These are phyloP conservation scores for Nymphalis urticae DNA, from an alignment of 2,888 invertebrate species.

Conservation along the genomic window DNA sequence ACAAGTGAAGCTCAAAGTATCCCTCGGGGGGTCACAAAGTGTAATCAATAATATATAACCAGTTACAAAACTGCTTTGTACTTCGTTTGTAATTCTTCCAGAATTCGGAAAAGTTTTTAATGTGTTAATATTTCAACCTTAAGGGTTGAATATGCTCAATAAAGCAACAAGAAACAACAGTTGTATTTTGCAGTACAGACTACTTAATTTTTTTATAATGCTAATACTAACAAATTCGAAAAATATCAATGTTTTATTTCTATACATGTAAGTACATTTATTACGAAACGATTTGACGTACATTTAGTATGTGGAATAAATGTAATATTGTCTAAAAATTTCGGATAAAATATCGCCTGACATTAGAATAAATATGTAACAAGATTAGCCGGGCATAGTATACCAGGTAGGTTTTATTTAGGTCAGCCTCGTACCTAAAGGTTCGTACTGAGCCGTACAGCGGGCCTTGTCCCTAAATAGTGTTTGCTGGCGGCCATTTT, in stretches of 20 bases:
- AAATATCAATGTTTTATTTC: not conserved
- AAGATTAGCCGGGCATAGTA: slow-evolving; percentile 9
- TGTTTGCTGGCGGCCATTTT: slow-evolving; percentile 22
- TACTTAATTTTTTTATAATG: too few relatives aligned
- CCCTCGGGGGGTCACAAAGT: slow-evolving; percentile 10
- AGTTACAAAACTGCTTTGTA: not conserved
- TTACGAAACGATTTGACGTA: too few relatives aligned
- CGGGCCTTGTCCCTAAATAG: slow-evolving; percentile 30
- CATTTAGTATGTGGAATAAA: slow-evolving; percentile 7
- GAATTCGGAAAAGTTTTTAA: not conserved
- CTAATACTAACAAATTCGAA: too few relatives aligned
- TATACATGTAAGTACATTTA: not conserved
- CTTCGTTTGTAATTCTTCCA: too few relatives aligned
- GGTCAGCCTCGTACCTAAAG: slow-evolving; percentile 23
- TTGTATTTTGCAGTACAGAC: too few relatives aligned
- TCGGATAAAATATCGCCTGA: slow-evolving; percentile 15
- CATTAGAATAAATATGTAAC: slow-evolving; percentile 19
- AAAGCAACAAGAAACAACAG: too few relatives aligned
- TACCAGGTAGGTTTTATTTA: slow-evolving; percentile 24
- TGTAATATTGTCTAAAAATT: not conserved
- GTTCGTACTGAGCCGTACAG: slow-evolving; percentile 8
- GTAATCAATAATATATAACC: slow-evolving; percentile 12
- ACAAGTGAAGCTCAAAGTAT: not conserved
- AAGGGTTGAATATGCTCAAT: not conserved
- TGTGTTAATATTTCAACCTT: not conserved